Evolutionary conservation across 2,113 vertebrate genomes (phyloP).

Genomic region (Lagopus leucura): DNA sequence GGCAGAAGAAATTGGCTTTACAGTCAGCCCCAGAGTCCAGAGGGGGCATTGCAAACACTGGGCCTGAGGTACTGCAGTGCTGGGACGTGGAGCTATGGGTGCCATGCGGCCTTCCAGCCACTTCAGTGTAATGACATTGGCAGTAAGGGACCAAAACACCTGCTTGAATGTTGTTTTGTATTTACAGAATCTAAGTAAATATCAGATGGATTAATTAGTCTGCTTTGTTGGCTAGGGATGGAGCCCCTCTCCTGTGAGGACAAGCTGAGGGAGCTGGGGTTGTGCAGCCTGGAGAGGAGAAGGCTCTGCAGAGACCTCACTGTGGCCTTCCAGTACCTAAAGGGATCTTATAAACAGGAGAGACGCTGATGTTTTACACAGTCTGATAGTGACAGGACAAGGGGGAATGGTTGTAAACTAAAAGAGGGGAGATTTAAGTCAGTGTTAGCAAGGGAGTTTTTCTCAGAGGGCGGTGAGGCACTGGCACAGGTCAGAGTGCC

Average conservation of each 20-base stretch:
- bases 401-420: not conserved
- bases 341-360: not conserved
- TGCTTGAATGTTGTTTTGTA: not conserved
- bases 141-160: not conserved
- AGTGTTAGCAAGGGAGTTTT: not conserved
- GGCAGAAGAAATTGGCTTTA: not conserved
- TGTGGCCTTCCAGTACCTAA: not conserved
- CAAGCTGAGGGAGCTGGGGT: not conserved
- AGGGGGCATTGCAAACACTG: not conserved
- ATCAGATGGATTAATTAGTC: not conserved
- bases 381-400: not conserved
- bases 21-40: not conserved
- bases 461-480: not conserved
- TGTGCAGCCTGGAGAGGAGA: not conserved
- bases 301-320: not conserved
- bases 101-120: too few relatives aligned
- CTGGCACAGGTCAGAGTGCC: not conserved
- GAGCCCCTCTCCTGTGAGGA: not conserved
- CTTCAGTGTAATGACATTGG: not conserved
- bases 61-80: too few relatives aligned
- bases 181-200: not conserved
- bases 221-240: not conserved
- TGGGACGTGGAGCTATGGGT: too few relatives aligned
- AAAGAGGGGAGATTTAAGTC: not conserved
- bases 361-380: not conserved